Percentiles rank a stretch among this genome's conserved stretches.
Evolutionary conservation across 2,888 invertebrate species (phyloP).

Genomic region (Trichogramma evanescens): DNA sequence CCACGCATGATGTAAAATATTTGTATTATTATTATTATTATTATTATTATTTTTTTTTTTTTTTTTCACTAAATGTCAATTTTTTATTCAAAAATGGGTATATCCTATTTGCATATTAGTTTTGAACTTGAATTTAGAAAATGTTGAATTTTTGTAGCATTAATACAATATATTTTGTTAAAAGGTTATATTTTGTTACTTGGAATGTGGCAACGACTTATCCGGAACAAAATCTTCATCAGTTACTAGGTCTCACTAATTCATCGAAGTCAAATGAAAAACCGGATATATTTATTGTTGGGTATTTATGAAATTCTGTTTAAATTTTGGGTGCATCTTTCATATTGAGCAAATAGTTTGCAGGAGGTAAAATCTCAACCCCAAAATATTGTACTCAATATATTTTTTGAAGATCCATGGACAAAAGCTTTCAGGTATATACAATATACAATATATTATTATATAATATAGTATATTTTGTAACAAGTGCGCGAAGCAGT

Average conservation of each 20-base stretch:
- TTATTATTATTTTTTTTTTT: too few relatives aligned
- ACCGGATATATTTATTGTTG: slow-evolving; percentile 80
- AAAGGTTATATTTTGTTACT: slow-evolving; percentile 74
- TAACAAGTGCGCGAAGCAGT: too few relatives aligned
- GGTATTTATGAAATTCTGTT: slow-evolving; percentile 49
- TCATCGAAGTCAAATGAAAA: slow-evolving; percentile 50
- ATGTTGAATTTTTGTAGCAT: too few relatives aligned
- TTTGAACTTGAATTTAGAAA: too few relatives aligned
- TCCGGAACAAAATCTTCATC: slow-evolving; percentile 67
- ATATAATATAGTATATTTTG: too few relatives aligned
- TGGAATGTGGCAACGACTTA: slow-evolving; percentile 84
- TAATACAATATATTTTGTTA: slow-evolving; percentile 39
- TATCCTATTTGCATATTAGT: too few relatives aligned
- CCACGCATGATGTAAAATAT: too few relatives aligned
- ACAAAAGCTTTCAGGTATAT: slow-evolving; percentile 57
- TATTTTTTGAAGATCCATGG: slow-evolving; percentile 81
- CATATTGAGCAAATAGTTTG: slow-evolving; percentile 50
- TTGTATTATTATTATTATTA: too few relatives aligned
- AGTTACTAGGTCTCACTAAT: slow-evolving; percentile 62
- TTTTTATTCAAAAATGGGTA: too few relatives aligned
- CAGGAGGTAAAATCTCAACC: slow-evolving; percentile 88
- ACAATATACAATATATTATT: too few relatives aligned
- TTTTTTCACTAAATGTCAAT: too few relatives aligned
- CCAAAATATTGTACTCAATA: slow-evolving; percentile 73
- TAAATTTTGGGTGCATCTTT: background rate